These are phyloP conservation scores for Tenthredo mesomela DNA, from an alignment of 2,888 invertebrate genomes.

Conservation along the genomic window DNA sequence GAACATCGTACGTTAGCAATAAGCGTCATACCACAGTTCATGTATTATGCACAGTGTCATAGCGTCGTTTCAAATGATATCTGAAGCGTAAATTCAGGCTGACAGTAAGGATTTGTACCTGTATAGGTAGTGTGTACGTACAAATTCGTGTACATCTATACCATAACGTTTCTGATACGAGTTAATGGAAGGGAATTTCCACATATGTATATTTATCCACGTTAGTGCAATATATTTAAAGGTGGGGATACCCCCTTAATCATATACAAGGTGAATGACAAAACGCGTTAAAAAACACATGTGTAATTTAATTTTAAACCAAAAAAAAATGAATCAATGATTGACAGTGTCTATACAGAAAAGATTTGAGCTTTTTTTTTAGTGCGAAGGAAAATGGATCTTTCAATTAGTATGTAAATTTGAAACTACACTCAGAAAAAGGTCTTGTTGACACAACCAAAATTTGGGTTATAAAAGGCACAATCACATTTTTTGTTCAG, in stretches of 20 bases:
- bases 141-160: background rate
- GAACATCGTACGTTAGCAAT: background rate
- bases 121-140: background rate
- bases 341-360: too few relatives aligned
- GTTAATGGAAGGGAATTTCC: background rate
- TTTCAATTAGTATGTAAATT: too few relatives aligned
- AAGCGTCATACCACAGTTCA: background rate
- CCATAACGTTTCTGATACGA: background rate
- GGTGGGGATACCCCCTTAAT: background rate
- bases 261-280: background rate
- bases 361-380: too few relatives aligned
- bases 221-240: background rate
- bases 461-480: too few relatives aligned
- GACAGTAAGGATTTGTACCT: background rate
- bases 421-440: too few relatives aligned
- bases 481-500: too few relatives aligned
- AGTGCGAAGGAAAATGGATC: too few relatives aligned
- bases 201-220: background rate
- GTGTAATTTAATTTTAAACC: too few relatives aligned
- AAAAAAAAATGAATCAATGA: too few relatives aligned
- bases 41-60: slow-evolving; percentile 34
- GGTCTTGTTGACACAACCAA: too few relatives aligned
- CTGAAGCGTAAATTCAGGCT: slow-evolving; percentile 9
- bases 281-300: too few relatives aligned
- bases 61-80: slow-evolving; percentile 15